A percentile compares a stretch with the other conserved stretches of the same genome.
Conservation (phyloP, 2,113 vertebrate species). For the human region GRCh38 chr12:49651501-49652000, state of each 20-base stretch:
- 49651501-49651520: not conserved
- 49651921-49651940: slow-evolving; percentile 80
- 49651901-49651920: not conserved
- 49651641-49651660: not conserved
- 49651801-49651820: not conserved
- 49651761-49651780: not conserved
- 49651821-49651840: not conserved
- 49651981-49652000: slow-evolving; percentile 85
- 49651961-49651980: slow-evolving; percentile 90
- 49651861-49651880: not conserved
- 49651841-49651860: not conserved
- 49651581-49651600: not conserved
- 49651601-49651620: not conserved
- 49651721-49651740: not conserved
- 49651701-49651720: not conserved
- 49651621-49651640: not conserved
- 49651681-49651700: not conserved
- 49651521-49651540: not conserved
- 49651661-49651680: not conserved
- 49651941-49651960: slow-evolving; percentile 85
- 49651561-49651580: not conserved
- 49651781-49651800: not conserved
- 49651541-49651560: too few relatives aligned
- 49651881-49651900: not conserved
- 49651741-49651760: not conserved